Base-by-base conservation (phyloP, 2,888 invertebrate species). In the Thysanoteuthis rhombus region DNA sequence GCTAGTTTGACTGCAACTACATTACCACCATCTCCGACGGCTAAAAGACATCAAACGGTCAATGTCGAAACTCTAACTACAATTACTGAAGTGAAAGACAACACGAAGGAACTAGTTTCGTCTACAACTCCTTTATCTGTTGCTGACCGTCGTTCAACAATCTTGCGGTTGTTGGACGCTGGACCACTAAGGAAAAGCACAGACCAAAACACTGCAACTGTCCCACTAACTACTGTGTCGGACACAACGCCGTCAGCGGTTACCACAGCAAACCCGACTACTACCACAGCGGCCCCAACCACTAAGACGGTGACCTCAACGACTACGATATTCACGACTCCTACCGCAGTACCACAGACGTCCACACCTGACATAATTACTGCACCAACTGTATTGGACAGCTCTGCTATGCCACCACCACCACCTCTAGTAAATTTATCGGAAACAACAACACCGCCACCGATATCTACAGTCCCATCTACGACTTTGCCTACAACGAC, bases 191-290 rank as follows among this genome's bases (percentile, higher is more conserved):
- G 22, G 40, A 19, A 40, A 90, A 39, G 22, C 22, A 32, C 42
- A 16, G 32, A 32, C 8, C 0, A 32, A 8, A 32, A 32, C 16
- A 75, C 58, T 25, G 58, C 32, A 4, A 58, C 75, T 89, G 92
- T 12, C 52, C 93, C 93, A 19, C 28, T 25, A 3, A 28, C 42
- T n/a, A 39, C 92, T 4, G 93, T 92, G 4, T 89, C 93, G 10
- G 89, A 58, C 32, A 47, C 89, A 5, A 93, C 93, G 8, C 52
- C 93, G 8, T 90, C 90, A 6, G 93, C 94, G 5, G 93, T 91
- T 19, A 93, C 36, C 22, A 40, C 45, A 1, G 47, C 93, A 19
- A 36, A 39, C n/a, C 38, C 90, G 52, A 40, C 89, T 22, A 92
- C 89, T 12, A 89, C 36, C 10, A 89, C 93, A 25, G n/a, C n/a